These are phyloP conservation scores for Anguilla obscura DNA, from an alignment of 2,797 vertebrate species.

Conservation along the genomic window DNA sequence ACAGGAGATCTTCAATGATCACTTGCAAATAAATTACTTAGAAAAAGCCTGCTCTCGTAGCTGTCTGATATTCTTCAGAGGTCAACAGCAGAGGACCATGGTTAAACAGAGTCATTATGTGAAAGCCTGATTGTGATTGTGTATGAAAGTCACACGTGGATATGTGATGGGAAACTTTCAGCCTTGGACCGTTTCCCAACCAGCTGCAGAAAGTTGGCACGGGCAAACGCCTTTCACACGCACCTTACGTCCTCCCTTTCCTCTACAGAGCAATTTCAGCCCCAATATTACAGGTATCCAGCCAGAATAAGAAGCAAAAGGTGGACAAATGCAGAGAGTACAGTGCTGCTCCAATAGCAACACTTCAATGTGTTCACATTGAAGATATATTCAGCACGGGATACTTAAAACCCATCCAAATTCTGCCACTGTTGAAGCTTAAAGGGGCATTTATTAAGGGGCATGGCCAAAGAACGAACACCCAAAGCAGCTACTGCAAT, in stretches of 20 bases:
- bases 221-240: not conserved
- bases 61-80: not conserved
- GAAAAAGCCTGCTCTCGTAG: not conserved
- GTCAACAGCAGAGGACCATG: not conserved
- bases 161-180: not conserved
- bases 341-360: not conserved
- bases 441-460: not conserved
- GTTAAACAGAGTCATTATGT: not conserved
- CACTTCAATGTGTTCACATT: not conserved
- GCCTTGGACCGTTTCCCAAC: not conserved
- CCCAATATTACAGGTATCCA: not conserved
- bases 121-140: not conserved
- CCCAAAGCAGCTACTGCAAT: no score
- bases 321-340: not conserved
- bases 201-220: not conserved
- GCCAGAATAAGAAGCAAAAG: conserved; percentile 9
- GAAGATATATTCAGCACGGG: not conserved
- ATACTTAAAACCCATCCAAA: not conserved
- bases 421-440: not conserved
- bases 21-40: not conserved
- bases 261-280: conserved; percentile 10
- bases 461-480: no score
- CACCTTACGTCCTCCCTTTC: not conserved
- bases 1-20: not conserved
- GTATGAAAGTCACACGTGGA: not conserved